A percentile compares a stretch with the other conserved stretches of the same genome.
phyloP scores from a whole-genome alignment of 2,797 vertebrate genomes.

The Geotrypetes seraphini region DNA sequence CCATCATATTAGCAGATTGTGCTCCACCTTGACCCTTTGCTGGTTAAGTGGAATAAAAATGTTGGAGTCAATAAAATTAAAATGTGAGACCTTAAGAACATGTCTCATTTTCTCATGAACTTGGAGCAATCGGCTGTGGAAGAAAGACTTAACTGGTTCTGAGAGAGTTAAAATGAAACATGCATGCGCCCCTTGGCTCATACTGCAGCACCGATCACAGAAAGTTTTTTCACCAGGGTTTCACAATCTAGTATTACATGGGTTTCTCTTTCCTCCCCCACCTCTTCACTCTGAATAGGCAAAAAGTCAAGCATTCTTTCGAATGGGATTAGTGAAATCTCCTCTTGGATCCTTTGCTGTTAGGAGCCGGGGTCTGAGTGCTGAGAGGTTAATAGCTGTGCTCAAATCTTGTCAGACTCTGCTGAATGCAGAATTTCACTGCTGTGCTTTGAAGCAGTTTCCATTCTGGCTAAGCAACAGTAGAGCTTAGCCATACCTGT shows the following conservation, averaged over 20 bases:
- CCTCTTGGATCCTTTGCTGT: conserved; percentile 49
- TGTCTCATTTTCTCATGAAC: conserved; percentile 27
- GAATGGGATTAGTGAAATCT: conserved; percentile 63
- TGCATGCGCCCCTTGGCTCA: not conserved
- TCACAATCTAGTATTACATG: conserved; percentile 19
- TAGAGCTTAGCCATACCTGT: conserved; percentile 33
- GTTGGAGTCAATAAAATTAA: no score
- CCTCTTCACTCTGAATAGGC: conserved; percentile 45
- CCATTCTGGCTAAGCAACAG: conserved; percentile 57
- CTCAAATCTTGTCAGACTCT: conserved; percentile 62
- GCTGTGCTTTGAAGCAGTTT: conserved; percentile 55
- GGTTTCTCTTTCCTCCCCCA: conserved; percentile 16
- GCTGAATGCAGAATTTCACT: conserved; percentile 51
- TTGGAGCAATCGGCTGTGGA: conserved; percentile 24
- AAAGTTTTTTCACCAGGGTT: conserved; percentile 14
- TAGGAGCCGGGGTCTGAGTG: conserved; percentile 49
- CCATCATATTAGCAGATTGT: no score
- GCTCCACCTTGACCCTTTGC: no score
- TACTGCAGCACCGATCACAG: conserved; percentile 8
- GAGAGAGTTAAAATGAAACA: conserved; percentile 7
- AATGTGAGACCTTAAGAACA: conserved; percentile 1
- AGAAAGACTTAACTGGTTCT: conserved; percentile 26
- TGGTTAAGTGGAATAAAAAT: no score
- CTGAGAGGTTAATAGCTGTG: conserved; percentile 63
- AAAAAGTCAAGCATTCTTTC: conserved; percentile 60